These are phyloP conservation scores for Pseudoips prasinana DNA, from an alignment of 2,888 invertebrate genomes.

Conservation along the genomic window DNA sequence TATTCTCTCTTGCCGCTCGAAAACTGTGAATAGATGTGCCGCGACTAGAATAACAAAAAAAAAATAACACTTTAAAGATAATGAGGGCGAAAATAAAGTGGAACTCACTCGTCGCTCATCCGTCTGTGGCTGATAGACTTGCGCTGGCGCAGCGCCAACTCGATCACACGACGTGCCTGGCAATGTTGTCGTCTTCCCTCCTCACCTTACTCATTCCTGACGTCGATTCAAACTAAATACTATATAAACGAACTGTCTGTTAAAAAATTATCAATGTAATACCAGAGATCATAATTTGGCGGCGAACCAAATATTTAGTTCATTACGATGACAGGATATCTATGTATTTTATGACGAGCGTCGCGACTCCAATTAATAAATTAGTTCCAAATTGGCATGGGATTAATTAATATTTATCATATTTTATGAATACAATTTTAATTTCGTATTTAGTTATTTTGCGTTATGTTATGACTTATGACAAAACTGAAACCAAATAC, in stretches of 20 bases:
- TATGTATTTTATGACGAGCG: slow-evolving; percentile 36
- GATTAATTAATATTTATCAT: slow-evolving; percentile 17
- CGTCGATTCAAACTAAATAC: slow-evolving; percentile 37
- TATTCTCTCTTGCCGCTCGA: slow-evolving; percentile 57
- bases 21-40: slow-evolving; percentile 54
- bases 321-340: slow-evolving; percentile 43
- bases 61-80: slow-evolving; percentile 77
- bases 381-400: slow-evolving; percentile 33
- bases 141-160: slow-evolving; percentile 63
- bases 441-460: no score
- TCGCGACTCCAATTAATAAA: slow-evolving; percentile 42
- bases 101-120: slow-evolving; percentile 68
- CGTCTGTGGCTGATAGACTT: slow-evolving; percentile 61
- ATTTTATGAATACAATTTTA: neutral
- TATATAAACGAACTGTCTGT: slow-evolving; percentile 39
- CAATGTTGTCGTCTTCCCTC: slow-evolving; percentile 46
- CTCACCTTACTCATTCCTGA: slow-evolving; percentile 47
- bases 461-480: no score
- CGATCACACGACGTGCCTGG: slow-evolving; percentile 49
- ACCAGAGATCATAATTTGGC: slow-evolving; percentile 54
- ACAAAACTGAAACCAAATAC: no score
- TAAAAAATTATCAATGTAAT: slow-evolving; percentile 50
- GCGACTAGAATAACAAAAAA: slow-evolving; percentile 72
- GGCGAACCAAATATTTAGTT: slow-evolving; percentile 55
- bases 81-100: slow-evolving; percentile 78